Conservation (phyloP, 2,797 vertebrate species). For the Onychomys leucogaster region DNA sequence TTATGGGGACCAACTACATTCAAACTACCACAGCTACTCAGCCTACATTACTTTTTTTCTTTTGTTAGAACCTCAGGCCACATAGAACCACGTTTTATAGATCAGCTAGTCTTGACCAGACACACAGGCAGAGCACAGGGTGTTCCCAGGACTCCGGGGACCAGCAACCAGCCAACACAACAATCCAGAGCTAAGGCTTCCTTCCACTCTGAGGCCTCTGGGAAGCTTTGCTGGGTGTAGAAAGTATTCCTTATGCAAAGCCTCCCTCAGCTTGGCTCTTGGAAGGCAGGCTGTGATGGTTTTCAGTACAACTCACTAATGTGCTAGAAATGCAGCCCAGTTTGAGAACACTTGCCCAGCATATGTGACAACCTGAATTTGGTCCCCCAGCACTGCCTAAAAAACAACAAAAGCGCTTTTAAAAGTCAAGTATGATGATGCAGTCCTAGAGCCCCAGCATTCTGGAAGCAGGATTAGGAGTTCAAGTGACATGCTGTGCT, state of each 20-base stretch:
- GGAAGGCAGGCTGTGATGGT: not conserved
- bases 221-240: not conserved
- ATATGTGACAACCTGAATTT: not conserved
- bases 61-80: not conserved
- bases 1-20: too few species aligned
- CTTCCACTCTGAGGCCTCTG: too few species aligned
- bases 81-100: not conserved
- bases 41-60: not conserved
- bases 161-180: not conserved
- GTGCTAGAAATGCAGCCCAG: not conserved
- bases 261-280: not conserved
- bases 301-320: not conserved
- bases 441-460: not conserved
- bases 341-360: not conserved
- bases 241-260: not conserved
- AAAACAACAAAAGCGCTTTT: not conserved
- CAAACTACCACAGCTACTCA: not conserved
- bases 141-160: not conserved
- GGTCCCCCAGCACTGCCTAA: not conserved
- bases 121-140: not conserved
- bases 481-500: not conserved
- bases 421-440: not conserved
- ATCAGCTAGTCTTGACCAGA: not conserved
- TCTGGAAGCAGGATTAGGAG: not conserved
- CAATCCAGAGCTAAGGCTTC: not conserved